Evolutionary conservation across 92 coral and sea anemone genomes (phyloP), one percentile per base, ranked within the genome.

Genomic region (Porites evermanni): DNA sequence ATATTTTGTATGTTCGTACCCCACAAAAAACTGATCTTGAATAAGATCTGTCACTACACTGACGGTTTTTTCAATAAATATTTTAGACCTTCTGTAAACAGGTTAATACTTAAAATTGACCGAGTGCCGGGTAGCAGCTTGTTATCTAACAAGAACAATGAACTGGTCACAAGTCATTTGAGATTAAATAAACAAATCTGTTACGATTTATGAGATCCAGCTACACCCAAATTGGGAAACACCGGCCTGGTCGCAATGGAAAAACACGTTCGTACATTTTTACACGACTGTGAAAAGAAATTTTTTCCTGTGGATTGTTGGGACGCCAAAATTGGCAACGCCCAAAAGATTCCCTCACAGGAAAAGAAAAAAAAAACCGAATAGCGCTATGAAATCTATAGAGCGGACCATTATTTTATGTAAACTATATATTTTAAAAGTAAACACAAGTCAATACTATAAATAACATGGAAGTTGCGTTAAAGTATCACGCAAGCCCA

Each of bases 101-200:
- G 17, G 9, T 19, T 24, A 67, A 51, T 67, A 32, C 58, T 59
- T 64, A 47, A n/a, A 63, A 58, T 23, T 6, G 26, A 18, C 70
- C 64, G 51, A 56, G 24, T 74, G 64, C 64, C n/a, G 65, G 38
- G 13, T 23, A 7, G 78, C 64, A 11, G 86, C 9, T 38, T 70
- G 78, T 74, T 63, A 73, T 73, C 87, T 63, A 5, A 70, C 71
- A 56, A 17, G 59, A n/a, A 59, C 80, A 51, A 3, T 63, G 24
- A 38, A 29, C 53, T 52, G 23, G 24, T 29, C 60, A 24, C 56
- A 53, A 73, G 87, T 83, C 79, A 83, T 74, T 64, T 29, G 87
- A 83, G 80, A 83, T 83, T 18, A 83, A 83, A 53, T 73, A 83
- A 83, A 83, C 87, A 83, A 83, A 83, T 83, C 78, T 73, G 87